Conservation (phyloP, 2,113 vertebrate species). For the Rhabdomys dilectus region DNA sequence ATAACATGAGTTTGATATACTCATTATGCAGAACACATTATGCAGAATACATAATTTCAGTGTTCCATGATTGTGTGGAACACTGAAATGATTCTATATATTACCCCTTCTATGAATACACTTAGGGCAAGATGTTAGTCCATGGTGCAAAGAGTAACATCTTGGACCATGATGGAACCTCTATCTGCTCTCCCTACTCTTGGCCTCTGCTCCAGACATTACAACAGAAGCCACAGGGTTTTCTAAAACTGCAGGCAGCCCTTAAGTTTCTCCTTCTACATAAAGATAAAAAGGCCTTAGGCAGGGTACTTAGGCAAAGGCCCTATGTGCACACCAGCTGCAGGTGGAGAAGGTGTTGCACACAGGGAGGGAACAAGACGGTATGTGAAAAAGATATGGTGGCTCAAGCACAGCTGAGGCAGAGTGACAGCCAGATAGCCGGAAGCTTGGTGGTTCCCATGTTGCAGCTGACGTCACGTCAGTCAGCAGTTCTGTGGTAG, state of each 20-base stretch:
- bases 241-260: background rate
- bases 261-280: background rate
- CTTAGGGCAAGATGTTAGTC: background rate
- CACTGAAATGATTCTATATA: background rate
- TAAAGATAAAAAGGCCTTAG: background rate
- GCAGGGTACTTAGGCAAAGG: background rate
- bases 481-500: background rate
- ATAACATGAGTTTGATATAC: background rate
- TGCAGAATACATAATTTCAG: background rate
- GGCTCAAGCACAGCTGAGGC: background rate
- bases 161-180: background rate
- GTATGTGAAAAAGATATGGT: background rate
- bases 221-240: background rate
- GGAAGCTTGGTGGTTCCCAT: background rate
- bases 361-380: background rate
- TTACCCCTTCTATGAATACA: background rate
- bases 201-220: background rate
- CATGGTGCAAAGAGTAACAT: background rate
- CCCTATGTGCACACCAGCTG: background rate
- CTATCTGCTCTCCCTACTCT: background rate
- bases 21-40: background rate
- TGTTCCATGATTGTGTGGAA: background rate
- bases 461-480: background rate
- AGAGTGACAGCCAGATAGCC: fast-evolving
- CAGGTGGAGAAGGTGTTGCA: background rate